phyloP scores from a whole-genome alignment of 2,797 vertebrate species.

The Glyptemys insculpta region DNA sequence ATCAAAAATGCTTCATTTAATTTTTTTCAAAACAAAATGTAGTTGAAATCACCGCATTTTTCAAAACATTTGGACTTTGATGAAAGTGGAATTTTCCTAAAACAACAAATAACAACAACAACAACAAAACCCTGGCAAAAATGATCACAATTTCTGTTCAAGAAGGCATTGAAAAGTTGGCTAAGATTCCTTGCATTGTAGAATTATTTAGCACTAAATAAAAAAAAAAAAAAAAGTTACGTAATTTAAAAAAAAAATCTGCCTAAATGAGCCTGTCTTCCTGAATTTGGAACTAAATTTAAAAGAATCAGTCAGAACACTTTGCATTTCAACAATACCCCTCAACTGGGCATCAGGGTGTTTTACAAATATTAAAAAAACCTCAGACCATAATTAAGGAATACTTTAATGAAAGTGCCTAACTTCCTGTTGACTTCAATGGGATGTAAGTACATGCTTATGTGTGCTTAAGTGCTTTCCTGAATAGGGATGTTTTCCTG shows the following conservation, averaged over 20 bases:
- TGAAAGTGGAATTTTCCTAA: neutral
- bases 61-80: neutral
- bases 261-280: neutral
- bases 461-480: neutral
- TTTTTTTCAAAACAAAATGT: neutral
- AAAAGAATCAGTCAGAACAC: neutral
- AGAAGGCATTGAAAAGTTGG: neutral
- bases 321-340: neutral
- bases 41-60: neutral
- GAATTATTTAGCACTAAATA: neutral
- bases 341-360: neutral
- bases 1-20: neutral
- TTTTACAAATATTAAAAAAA: neutral
- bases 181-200: neutral
- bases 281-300: neutral
- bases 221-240: neutral
- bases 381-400: neutral
- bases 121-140: neutral
- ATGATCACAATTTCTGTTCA: neutral
- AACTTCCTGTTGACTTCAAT: neutral
- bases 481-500: neutral
- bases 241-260: slow-evolving; percentile 19
- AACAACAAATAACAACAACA: neutral
- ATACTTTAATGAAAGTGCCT: neutral
- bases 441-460: neutral